These are phyloP conservation scores for Phaethon lepturus DNA, from an alignment of 2,113 vertebrate species.

Conservation along the genomic window DNA sequence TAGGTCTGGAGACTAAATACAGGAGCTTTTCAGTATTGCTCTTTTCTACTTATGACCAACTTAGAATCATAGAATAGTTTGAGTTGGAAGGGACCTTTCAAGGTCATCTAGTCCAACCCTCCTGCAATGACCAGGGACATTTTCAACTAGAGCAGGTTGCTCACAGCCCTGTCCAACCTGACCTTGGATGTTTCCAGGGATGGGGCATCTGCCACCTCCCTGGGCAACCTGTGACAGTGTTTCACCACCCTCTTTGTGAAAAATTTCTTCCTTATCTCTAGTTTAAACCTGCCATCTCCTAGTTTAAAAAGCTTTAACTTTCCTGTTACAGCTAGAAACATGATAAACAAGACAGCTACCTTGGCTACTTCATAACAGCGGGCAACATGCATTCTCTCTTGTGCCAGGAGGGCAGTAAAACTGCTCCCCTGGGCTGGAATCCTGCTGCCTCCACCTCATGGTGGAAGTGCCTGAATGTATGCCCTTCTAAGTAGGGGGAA, in stretches of 20 bases:
- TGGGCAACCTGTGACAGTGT: too few relatives aligned
- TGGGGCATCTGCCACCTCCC: too few relatives aligned
- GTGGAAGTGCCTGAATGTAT: background rate
- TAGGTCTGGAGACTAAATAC: background rate
- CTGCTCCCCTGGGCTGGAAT: background rate
- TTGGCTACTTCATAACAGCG: background rate
- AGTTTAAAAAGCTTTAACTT: background rate
- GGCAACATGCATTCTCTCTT: background rate
- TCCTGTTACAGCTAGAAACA: background rate
- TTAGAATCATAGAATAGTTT: background rate
- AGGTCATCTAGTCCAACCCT: too few relatives aligned
- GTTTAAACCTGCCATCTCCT: too few relatives aligned
- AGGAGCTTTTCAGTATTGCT: background rate
- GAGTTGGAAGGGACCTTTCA: too few relatives aligned
- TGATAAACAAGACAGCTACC: background rate
- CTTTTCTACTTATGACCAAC: background rate
- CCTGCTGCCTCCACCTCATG: background rate
- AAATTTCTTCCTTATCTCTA: too few relatives aligned
- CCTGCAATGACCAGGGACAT: too few relatives aligned
- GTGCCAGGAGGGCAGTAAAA: background rate
- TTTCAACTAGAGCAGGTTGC: too few relatives aligned
- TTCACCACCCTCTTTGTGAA: too few relatives aligned
- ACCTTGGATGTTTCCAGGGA: too few relatives aligned
- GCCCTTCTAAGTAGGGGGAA: background rate
- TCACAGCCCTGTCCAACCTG: too few relatives aligned